Evolutionary conservation across 1,140 invertebrate species (phyloP).

Genomic region (Manduca sexta): DNA sequence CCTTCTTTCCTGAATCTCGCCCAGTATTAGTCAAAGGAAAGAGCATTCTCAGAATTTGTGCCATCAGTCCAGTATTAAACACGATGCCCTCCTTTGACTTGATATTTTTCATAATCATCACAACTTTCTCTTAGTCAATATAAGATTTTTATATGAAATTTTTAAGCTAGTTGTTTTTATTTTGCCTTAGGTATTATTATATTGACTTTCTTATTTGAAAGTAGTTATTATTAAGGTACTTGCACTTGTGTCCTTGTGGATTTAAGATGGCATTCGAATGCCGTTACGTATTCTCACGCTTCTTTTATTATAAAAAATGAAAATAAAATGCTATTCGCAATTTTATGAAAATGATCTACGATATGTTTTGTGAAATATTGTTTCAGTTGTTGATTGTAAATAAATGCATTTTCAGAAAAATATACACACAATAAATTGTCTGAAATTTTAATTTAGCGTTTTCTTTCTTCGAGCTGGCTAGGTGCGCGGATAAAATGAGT

Average conservation of each 20-base stretch:
- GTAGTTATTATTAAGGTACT: constrained; percentile 57
- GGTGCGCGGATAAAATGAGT: constrained; percentile 31
- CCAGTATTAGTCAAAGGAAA: constrained; percentile 70
- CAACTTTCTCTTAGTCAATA: constrained; percentile 71
- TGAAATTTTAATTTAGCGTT: constrained; percentile 62
- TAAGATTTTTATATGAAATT: constrained; percentile 65
- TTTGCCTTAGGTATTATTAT: constrained; percentile 68
- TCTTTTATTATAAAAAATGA: constrained; percentile 42
- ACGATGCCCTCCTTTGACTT: constrained; percentile 64
- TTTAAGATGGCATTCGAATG: constrained; percentile 51
- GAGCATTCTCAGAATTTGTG: constrained; percentile 64
- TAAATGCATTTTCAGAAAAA: constrained; percentile 69
- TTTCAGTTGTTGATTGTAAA: constrained; percentile 67
- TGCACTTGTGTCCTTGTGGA: constrained; percentile 73
- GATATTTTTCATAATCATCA: constrained; percentile 66
- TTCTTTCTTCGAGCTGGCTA: constrained; percentile 58
- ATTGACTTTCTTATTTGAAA: constrained; percentile 68
- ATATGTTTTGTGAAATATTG: constrained; percentile 65
- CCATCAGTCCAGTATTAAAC: constrained; percentile 70
- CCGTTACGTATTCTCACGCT: constrained; percentile 67
- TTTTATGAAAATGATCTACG: constrained; percentile 39
- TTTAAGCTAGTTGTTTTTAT: constrained; percentile 69
- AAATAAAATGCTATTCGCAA: constrained; percentile 54
- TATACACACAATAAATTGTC: constrained; percentile 71
- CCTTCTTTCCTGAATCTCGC: constrained; percentile 67